phyloP scores from a whole-genome alignment of 2,888 invertebrate species.

The Drosophila buzzatii region DNA sequence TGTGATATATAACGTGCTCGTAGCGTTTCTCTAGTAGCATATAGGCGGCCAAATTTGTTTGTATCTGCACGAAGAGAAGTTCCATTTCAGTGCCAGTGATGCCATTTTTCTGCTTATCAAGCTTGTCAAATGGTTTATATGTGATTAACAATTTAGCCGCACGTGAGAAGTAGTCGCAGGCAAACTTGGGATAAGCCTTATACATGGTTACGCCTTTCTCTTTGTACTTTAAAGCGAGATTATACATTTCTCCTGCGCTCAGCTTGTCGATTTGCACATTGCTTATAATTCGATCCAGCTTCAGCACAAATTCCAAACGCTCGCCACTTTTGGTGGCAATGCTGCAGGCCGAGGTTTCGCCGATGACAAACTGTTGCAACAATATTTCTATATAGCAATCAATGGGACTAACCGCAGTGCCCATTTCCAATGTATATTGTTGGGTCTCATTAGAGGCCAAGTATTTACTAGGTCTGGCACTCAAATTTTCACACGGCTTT shows the following conservation, averaged over 20 bases:
- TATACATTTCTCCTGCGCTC: conserved; percentile 83
- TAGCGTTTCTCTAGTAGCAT: conserved; percentile 90
- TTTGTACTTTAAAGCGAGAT: conserved; percentile 85
- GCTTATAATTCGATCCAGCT: conserved; percentile 83
- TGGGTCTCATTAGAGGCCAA: conserved; percentile 38
- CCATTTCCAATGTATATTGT: conserved; percentile 80
- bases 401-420: conserved; percentile 85
- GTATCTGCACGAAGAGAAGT: conserved; percentile 88
- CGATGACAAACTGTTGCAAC: conserved; percentile 85
- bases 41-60: conserved; percentile 93
- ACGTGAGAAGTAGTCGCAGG: conserved; percentile 90
- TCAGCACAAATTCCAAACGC: conserved; percentile 81
- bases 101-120: conserved; percentile 85
- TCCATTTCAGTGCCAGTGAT: conserved; percentile 86
- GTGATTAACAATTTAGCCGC: conserved; percentile 91
- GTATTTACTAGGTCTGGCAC: conserved; percentile 69
- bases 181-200: conserved; percentile 88
- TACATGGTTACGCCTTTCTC: conserved; percentile 88
- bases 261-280: conserved; percentile 85
- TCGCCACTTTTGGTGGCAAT: conserved; percentile 79
- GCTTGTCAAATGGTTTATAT: conserved; percentile 86
- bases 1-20: conserved; percentile 89
- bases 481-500: conserved; percentile 65
- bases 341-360: conserved; percentile 85
- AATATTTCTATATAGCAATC: conserved; percentile 86